A percentile compares a stretch with the other conserved stretches of the same genome.
phyloP scores from a whole-genome alignment of 2,797 vertebrate genomes.

The Numenius phaeopus region DNA sequence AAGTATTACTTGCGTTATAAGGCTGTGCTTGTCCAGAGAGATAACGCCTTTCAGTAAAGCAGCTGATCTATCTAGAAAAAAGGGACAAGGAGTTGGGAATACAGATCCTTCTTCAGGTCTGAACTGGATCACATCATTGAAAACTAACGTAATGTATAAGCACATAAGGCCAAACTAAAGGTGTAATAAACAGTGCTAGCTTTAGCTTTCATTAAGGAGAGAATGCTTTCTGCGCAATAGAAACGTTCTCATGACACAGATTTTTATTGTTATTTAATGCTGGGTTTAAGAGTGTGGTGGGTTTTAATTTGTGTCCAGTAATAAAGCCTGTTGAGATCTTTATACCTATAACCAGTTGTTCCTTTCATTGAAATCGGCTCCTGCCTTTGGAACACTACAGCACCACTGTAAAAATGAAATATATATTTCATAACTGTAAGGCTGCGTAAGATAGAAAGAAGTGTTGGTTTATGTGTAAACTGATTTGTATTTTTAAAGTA shows the following conservation, averaged over 20 bases:
- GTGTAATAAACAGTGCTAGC: not conserved
- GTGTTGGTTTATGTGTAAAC: not conserved
- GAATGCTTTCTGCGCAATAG: not conserved
- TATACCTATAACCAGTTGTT: not conserved
- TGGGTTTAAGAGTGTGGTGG: not conserved
- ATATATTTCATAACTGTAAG: not conserved
- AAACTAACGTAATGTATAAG: rapidly evolving
- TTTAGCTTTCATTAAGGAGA: not conserved
- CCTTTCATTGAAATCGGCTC: slow-evolving; percentile 4
- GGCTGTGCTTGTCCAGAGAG: not conserved
- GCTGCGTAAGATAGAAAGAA: not conserved
- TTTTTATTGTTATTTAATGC: slow-evolving; percentile 40
- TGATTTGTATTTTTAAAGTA: slow-evolving; percentile 5
- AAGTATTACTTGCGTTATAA: not conserved
- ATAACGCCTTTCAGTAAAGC: not conserved
- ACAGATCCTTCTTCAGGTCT: not conserved
- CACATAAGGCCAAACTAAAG: not conserved
- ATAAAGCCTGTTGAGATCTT: slow-evolving; percentile 22
- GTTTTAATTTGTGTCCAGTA: slow-evolving; percentile 38
- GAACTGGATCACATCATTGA: not conserved
- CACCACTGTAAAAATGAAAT: slow-evolving; percentile 15
- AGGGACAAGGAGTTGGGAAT: not conserved
- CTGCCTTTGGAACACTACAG: not conserved
- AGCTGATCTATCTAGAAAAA: not conserved
- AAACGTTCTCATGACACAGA: not conserved